Percentiles rank a stretch among this genome's conserved stretches.
Conservation (phyloP, 2,888 invertebrate genomes). For the Cephus nigrinus region DNA sequence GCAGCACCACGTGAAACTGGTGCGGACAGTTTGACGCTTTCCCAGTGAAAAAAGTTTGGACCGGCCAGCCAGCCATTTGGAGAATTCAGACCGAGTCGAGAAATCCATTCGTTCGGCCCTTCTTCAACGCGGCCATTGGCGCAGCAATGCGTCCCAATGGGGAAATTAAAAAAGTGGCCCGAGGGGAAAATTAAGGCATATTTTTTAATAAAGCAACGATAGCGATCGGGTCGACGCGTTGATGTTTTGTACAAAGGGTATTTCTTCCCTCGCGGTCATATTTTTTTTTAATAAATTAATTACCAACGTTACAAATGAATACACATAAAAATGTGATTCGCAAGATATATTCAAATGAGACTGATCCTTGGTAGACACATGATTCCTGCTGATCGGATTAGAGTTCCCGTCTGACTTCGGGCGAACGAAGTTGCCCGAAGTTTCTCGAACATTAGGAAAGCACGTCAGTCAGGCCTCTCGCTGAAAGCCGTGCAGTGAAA, state of each 20-base stretch:
- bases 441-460: neutral
- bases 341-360: neutral
- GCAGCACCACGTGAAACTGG: neutral
- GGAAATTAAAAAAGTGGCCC: constrained; percentile 40
- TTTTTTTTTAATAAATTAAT: neutral
- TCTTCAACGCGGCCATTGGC: neutral
- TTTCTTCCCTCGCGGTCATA: neutral
- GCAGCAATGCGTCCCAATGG: constrained; percentile 27
- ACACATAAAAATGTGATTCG: neutral
- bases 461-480: neutral
- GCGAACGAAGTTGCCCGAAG: neutral
- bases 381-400: neutral
- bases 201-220: constrained; percentile 54
- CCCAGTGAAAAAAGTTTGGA: neutral
- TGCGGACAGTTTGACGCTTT: neutral
- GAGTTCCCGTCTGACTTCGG: neutral
- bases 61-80: neutral
- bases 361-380: neutral
- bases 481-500: constrained; percentile 3
- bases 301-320: neutral
- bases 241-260: neutral
- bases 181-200: constrained; percentile 51
- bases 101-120: constrained; percentile 4
- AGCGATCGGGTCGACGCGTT: constrained; percentile 34
- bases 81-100: neutral